These are phyloP conservation scores for Plectropomus leopardus DNA, from an alignment of 2,113 vertebrate genomes.

Conservation along the genomic window DNA sequence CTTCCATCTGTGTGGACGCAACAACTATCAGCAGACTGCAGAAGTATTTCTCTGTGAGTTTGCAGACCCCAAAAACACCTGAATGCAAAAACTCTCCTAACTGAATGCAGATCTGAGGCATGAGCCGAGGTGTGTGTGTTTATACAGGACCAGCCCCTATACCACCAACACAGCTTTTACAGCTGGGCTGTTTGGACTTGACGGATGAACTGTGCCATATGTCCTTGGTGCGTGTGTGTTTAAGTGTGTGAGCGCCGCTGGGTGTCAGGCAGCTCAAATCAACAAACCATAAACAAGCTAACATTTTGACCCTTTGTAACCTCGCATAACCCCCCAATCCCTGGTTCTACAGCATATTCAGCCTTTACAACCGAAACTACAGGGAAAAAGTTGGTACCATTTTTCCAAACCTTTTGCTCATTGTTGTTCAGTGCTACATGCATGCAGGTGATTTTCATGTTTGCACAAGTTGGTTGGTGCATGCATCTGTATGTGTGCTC, in stretches of 20 bases:
- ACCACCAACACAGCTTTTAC: slow-evolving; percentile 73
- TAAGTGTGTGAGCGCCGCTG: slow-evolving; percentile 11
- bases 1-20: neutral
- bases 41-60: neutral
- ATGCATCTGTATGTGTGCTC: slow-evolving; percentile 12
- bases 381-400: no score
- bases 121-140: slow-evolving; percentile 60
- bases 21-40: neutral
- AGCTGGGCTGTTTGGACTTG: slow-evolving; percentile 72
- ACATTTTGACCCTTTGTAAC: slow-evolving; percentile 46
- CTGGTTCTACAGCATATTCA: neutral
- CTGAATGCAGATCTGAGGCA: slow-evolving; percentile 30
- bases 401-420: neutral
- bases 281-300: slow-evolving; percentile 75
- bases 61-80: slow-evolving; percentile 2
- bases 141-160: slow-evolving; percentile 53
- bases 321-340: slow-evolving; percentile 24
- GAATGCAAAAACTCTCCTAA: neutral
- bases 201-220: slow-evolving; percentile 70
- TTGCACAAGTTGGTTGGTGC: neutral
- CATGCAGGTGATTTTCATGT: neutral
- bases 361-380: no score
- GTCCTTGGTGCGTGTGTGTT: slow-evolving; percentile 23
- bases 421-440: neutral
- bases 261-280: slow-evolving; percentile 61